Conservation (phyloP, 2,888 invertebrate genomes). For the Dascillus cervinus region DNA sequence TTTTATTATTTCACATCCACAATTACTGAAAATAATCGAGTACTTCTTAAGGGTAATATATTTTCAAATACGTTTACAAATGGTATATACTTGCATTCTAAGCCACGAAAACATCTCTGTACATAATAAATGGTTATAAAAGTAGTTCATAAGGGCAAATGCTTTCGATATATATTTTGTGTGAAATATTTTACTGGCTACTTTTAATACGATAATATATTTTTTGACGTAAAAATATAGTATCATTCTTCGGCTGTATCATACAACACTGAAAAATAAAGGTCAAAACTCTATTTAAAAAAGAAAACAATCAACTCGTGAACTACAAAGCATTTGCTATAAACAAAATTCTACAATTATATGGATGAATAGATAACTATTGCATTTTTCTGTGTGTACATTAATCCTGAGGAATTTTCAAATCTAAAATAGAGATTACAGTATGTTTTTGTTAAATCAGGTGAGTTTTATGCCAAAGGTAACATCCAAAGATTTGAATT, state of each 20-base stretch:
- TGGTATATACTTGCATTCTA: slow-evolving; percentile 38
- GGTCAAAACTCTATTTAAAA: slow-evolving; percentile 12
- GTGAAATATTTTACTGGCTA: slow-evolving; percentile 13
- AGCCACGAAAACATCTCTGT: slow-evolving; percentile 39
- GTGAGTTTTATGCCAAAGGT: slow-evolving; percentile 6
- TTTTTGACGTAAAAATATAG: slow-evolving; percentile 18
- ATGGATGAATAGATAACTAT: slow-evolving; percentile 32
- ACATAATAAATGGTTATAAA: slow-evolving; percentile 30
- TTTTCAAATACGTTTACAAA: slow-evolving; percentile 39
- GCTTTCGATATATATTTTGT: slow-evolving; percentile 23
- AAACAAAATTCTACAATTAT: slow-evolving; percentile 23
- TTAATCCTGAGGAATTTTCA: slow-evolving; percentile 39
- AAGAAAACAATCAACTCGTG: slow-evolving; percentile 14
- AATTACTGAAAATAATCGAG: too few relatives aligned
- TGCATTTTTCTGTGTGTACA: slow-evolving; percentile 38
- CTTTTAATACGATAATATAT: slow-evolving; percentile 7
- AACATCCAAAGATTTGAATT: not conserved
- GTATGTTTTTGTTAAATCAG: slow-evolving; percentile 20
- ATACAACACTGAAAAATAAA: slow-evolving; percentile 16
- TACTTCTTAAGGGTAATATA: too few relatives aligned
- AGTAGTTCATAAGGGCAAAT: slow-evolving; percentile 24
- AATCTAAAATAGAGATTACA: slow-evolving; percentile 37
- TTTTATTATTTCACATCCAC: too few relatives aligned
- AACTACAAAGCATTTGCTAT: slow-evolving; percentile 24
- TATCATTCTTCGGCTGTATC: slow-evolving; percentile 19